phyloP scores from a whole-genome alignment of 35 echinoderm and acorn worm genomes.

The Heliocidaris erythrogramma region DNA sequence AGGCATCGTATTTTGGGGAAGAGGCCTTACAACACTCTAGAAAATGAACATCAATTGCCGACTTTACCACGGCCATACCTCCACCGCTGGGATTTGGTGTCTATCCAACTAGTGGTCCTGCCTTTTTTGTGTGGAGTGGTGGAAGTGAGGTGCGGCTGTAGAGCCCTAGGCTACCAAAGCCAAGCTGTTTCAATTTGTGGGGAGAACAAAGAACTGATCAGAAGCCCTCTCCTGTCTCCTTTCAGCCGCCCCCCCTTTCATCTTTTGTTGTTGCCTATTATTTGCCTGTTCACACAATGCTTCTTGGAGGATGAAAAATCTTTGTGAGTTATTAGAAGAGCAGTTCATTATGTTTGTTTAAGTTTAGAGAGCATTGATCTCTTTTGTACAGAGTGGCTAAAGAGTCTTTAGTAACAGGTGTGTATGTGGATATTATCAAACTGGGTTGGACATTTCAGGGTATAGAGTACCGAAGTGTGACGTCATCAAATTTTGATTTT shows the following conservation, averaged over 20 bases:
- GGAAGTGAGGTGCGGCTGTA: not conserved
- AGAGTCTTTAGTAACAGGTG: not conserved
- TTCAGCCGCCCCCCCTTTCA: not conserved
- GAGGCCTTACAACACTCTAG: not conserved
- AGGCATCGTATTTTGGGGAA: not conserved
- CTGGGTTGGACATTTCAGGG: not conserved
- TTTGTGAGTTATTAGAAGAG: not conserved
- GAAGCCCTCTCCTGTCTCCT: not conserved
- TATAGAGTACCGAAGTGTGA: no score
- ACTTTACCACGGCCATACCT: not conserved
- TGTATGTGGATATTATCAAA: not conserved
- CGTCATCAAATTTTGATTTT: no score
- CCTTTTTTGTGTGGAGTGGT: not conserved
- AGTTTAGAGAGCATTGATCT: not conserved
- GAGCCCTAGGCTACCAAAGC: not conserved
- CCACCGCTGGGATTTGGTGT: not conserved
- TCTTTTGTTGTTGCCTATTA: not conserved
- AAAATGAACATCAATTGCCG: not conserved
- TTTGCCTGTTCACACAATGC: not conserved
- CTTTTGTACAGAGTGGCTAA: no score
- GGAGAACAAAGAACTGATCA: not conserved
- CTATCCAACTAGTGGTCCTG: conserved; percentile 8
- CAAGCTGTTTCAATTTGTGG: conserved; percentile 10
- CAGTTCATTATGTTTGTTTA: not conserved
- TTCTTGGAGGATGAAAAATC: not conserved